Percentiles rank a stretch among this genome's conserved stretches.
phyloP scores from a whole-genome alignment of 2,113 vertebrate species.

The Phalacrocorax aristotelis region DNA sequence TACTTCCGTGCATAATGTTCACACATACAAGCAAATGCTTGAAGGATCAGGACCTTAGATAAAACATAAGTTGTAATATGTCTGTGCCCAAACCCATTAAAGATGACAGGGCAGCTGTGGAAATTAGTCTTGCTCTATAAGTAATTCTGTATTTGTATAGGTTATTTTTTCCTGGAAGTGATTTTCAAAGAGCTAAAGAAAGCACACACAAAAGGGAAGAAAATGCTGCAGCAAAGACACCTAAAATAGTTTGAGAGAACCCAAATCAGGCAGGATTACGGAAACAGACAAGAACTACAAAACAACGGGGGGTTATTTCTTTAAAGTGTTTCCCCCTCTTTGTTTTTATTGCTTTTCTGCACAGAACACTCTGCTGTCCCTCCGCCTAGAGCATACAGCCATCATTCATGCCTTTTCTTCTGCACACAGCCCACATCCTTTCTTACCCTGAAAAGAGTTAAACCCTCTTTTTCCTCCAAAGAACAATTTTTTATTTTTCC shows the following conservation, averaged over 20 bases:
- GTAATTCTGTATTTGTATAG: background rate
- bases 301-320: background rate
- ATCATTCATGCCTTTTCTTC: conserved; percentile 1
- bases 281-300: background rate
- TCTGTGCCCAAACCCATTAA: background rate
- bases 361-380: background rate
- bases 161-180: conserved; percentile 36
- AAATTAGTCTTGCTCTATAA: conserved; percentile 10
- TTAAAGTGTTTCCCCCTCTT: background rate
- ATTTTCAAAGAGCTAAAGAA: background rate
- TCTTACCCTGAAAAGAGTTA: conserved; percentile 16
- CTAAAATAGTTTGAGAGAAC: conserved; percentile 9
- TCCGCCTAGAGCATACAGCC: background rate
- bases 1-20: background rate
- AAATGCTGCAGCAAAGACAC: background rate
- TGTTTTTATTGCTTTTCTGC: background rate
- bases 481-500: conserved; percentile 21
- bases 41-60: background rate
- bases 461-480: conserved; percentile 2
- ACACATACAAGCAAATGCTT: background rate
- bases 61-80: background rate
- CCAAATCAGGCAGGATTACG: background rate
- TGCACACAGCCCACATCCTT: conserved; percentile 16
- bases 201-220: background rate
- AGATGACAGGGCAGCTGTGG: background rate